Evolutionary conservation across 2,888 invertebrate species (phyloP).

Genomic region (Meganola albula): DNA sequence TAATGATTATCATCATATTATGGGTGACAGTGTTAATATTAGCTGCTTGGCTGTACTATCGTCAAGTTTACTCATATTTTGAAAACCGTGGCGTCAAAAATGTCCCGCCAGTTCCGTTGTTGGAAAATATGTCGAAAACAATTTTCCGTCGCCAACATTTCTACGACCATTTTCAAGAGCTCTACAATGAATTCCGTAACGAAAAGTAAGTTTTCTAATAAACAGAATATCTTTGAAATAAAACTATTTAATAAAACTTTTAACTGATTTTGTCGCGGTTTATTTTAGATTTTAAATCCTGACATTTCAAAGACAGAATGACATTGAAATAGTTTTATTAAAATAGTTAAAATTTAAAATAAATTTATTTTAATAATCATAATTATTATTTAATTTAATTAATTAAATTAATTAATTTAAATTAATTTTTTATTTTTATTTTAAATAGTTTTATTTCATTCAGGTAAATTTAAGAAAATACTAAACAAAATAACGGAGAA

Average conservation of each 20-base stretch:
- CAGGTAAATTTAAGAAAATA: no score
- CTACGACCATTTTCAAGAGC: conserved; percentile 21
- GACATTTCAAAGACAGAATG: no score
- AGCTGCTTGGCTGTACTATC: conserved; percentile 33
- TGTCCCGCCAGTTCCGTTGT: conserved; percentile 31
- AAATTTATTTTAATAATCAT: no score
- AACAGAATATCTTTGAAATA: not conserved
- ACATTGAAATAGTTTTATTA: no score
- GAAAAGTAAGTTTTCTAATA: conserved; percentile 50
- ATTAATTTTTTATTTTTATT: no score
- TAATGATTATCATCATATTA: conserved; percentile 36
- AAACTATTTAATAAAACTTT: not conserved
- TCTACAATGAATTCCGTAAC: conserved; percentile 38
- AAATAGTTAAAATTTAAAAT: no score
- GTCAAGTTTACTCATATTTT: conserved; percentile 36
- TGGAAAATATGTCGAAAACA: conserved; percentile 41
- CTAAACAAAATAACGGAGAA: no score
- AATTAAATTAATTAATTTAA: no score
- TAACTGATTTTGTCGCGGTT: not conserved
- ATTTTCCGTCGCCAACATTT: conserved; percentile 28
- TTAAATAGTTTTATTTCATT: no score
- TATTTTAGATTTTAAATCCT: no score
- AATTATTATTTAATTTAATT: no score
- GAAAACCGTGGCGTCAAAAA: conserved; percentile 38
- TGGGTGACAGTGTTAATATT: conserved; percentile 34